phyloP scores from a whole-genome alignment of 2,888 invertebrate genomes.

The Poecilobothrus nobilitatus region DNA sequence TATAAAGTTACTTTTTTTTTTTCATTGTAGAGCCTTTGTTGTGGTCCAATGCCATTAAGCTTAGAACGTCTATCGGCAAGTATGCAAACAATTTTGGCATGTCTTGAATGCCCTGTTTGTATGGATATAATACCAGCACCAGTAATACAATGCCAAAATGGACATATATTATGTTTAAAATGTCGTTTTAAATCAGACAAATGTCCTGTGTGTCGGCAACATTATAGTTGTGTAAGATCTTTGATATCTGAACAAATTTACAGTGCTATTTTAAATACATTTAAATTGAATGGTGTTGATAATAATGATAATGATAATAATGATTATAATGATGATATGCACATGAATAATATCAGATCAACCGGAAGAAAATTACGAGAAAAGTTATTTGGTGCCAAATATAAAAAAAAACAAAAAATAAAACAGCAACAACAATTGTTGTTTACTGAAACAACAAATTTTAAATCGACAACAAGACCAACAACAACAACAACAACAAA shows the following conservation, averaged over 20 bases:
- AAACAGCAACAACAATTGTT: conserved; percentile 21
- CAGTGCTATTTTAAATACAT: conserved; percentile 46
- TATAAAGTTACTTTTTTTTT: too few species aligned
- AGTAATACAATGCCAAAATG: conserved; percentile 56
- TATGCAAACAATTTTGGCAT: conserved; percentile 46
- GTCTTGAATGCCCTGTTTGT: conserved; percentile 58
- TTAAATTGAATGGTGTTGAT: conserved; percentile 43
- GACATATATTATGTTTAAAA: conserved; percentile 54
- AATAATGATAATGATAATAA: conserved; percentile 16
- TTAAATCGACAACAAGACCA: conserved; percentile 18
- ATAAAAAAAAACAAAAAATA: conserved; percentile 18
- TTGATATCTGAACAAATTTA: conserved; percentile 50
- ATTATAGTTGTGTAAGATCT: conserved; percentile 47
- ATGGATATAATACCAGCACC: conserved; percentile 55
- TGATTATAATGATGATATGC: background rate
- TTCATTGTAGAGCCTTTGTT: conserved; percentile 42
- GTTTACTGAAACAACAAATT: conserved; percentile 14
- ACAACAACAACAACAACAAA: conserved; percentile 16
- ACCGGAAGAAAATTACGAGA: conserved; percentile 43
- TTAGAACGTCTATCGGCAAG: conserved; percentile 47
- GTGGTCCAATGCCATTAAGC: conserved; percentile 50
- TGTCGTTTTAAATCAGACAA: conserved; percentile 53
- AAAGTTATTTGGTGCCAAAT: conserved; percentile 42
- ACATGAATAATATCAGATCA: conserved; percentile 1
- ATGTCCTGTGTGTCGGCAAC: conserved; percentile 56